Evolutionary conservation across 2,113 vertebrate genomes (phyloP), one percentile per base, ranked within the genome.

Genomic region (Xyrauchen texanus): DNA sequence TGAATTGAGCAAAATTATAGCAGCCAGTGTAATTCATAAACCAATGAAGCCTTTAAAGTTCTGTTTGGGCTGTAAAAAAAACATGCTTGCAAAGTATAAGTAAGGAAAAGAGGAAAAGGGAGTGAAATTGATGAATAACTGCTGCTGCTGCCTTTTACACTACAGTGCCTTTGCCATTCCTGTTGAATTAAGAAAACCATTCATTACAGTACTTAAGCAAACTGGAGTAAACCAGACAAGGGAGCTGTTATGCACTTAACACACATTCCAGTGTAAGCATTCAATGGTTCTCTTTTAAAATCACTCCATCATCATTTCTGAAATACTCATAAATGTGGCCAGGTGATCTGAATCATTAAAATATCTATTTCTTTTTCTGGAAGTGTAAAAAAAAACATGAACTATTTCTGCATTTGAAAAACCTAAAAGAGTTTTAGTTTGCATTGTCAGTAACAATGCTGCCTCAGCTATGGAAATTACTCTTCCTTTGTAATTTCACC

Each of bases 291-390:
- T 84, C 83, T 81, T 74, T 84, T 77, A 77, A 72, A 78, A 85
- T 87, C 87, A 85, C 88, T 84, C 65, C 75, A 82, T 86, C 82
- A 87, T 88, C 75, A 76, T 55, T 47, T 81, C 83, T 82, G 64
- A 85, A 87, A 91, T 78, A 70, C 86, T 73, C 80, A 47, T 79
- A 84, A 84, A 81, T 82, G 71, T 67, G 85, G 84, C 74, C 82
- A 58, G 87, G 85, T 87, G 82, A 89, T 86, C 86, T 82, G 60
- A 82, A 82, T 70, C 75, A 79, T 44, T 63, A 66, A 79, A 65
- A 78, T 34, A 1, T 34, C 21, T 34, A 34, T 81, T 64, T 75
- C 62, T 69, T 71, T 81, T 71, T 73, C 68, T 72, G 68, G 52
- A 46, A 60, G 68, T 78, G 67, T 83, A 68, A 76, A 79, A 73